Percentiles rank a stretch among this genome's conserved stretches.
phyloP scores from a whole-genome alignment of 2,888 invertebrate genomes.

The Eledone cirrhosa region DNA sequence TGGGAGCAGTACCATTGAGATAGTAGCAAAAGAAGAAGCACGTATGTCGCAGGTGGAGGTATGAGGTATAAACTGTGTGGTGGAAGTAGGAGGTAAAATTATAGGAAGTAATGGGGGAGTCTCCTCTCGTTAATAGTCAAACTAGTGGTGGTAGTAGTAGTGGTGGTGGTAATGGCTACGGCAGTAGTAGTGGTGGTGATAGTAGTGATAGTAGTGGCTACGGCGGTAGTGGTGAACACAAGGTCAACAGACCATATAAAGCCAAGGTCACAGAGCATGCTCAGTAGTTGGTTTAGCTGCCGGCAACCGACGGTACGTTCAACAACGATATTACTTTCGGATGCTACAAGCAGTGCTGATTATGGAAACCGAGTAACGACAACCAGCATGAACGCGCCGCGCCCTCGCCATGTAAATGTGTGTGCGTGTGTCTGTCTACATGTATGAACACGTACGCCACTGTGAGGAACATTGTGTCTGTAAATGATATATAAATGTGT shows the following conservation, averaged over 20 bases:
- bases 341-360: no score
- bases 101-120: constrained; percentile 8
- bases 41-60: constrained; percentile 17
- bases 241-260: constrained; percentile 24
- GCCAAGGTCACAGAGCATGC: constrained; percentile 25
- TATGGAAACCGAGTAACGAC: no score
- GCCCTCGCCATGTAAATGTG: no score
- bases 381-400: no score
- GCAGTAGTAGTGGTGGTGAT: neutral
- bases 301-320: constrained; percentile 18
- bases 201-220: neutral
- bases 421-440: no score
- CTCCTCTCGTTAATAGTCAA: neutral
- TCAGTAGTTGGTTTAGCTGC: constrained; percentile 10
- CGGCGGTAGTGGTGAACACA: neutral
- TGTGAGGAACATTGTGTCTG: no score
- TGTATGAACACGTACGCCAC: no score
- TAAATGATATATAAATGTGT: no score
- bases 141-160: neutral
- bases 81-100: neutral
- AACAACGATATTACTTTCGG: neutral
- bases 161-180: neutral
- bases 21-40: constrained; percentile 18
- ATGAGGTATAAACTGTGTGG: neutral
- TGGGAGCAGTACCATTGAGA: neutral